phyloP scores from a whole-genome alignment of 2,797 vertebrate genomes.

The Protonibea diacanthus region DNA sequence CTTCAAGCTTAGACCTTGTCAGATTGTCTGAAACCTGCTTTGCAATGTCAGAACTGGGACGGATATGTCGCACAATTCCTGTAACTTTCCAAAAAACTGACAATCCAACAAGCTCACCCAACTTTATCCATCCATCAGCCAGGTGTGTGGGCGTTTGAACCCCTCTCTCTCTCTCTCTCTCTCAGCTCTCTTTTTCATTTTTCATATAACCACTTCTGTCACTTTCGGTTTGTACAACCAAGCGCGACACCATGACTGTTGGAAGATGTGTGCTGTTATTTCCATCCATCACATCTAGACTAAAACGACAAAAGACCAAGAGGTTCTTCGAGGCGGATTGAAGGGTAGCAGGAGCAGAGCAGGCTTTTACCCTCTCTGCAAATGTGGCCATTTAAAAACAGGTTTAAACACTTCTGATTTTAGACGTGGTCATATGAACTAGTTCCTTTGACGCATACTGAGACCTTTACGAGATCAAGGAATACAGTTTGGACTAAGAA shows the following conservation, averaged over 20 bases:
- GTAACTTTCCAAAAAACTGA: not conserved
- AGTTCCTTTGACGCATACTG: not conserved
- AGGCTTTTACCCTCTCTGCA: not conserved
- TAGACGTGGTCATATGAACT: not conserved
- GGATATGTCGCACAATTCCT: not conserved
- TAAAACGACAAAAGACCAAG: not conserved
- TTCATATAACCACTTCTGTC: not conserved
- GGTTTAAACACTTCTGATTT: not conserved
- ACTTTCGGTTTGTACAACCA: not conserved
- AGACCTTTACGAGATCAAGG: not conserved
- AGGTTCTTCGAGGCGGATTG: not conserved
- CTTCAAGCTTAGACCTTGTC: not conserved
- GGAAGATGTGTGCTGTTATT: not conserved
- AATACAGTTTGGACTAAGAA: not conserved
- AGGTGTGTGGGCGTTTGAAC: not conserved
- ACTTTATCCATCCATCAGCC: not conserved
- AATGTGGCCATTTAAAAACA: not conserved
- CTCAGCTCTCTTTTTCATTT: not conserved
- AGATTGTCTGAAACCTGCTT: not conserved
- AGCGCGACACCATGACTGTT: not conserved
- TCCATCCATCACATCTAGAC: not conserved
- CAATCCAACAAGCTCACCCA: not conserved
- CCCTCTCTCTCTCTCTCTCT: too few relatives aligned
- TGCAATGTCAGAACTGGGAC: not conserved
- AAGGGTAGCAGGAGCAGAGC: not conserved